A percentile compares a stretch with the other conserved stretches of the same genome.
Conservation (phyloP, 2,888 invertebrate species). For the Trissoscelio sp. region DNA sequence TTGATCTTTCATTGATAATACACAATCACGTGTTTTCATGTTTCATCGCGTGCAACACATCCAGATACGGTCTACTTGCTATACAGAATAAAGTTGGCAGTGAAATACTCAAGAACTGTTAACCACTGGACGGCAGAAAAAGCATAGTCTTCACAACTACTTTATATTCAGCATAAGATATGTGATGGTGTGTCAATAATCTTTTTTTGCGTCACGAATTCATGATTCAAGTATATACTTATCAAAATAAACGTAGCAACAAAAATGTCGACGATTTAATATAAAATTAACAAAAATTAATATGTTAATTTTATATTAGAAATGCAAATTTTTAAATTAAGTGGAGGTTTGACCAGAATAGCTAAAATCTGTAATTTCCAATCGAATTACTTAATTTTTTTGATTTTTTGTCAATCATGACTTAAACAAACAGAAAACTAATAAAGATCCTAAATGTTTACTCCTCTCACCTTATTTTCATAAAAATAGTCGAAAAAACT, state of each 20-base stretch:
- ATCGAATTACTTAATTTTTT: no score
- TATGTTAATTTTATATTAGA: no score
- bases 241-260: not conserved
- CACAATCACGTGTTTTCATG: conserved; percentile 63
- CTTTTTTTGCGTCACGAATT: conserved; percentile 23
- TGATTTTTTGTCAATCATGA: no score
- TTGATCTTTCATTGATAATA: conserved; percentile 64
- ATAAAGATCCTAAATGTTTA: no score
- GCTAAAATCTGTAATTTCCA: no score
- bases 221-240: conserved; percentile 4
- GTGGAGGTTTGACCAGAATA: no score
- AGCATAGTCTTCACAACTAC: conserved; percentile 44
- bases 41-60: conserved; percentile 63
- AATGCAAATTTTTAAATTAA: no score
- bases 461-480: no score
- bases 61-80: conserved; percentile 66
- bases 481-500: no score
- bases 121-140: conserved; percentile 53
- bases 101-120: conserved; percentile 61
- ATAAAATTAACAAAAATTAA: not conserved
- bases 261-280: not conserved
- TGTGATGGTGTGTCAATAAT: conserved; percentile 33
- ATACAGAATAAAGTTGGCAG: conserved; percentile 62
- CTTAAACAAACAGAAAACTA: no score
- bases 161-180: conserved; percentile 45